Conservation (phyloP, 2,113 vertebrate species). For the Puffinus mauretanicus region DNA sequence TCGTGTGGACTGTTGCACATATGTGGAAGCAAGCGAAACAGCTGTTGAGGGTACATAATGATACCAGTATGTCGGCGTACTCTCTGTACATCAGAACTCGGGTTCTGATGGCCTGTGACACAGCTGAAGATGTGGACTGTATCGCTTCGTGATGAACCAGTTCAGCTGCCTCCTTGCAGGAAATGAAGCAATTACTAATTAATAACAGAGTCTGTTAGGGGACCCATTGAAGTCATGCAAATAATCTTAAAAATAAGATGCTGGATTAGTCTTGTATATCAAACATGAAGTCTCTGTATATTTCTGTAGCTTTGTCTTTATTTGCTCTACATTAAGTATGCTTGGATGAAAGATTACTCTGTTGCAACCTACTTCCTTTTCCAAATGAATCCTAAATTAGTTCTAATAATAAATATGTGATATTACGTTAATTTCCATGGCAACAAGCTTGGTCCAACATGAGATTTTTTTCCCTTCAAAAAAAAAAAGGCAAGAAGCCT, state of each 20-base stretch:
- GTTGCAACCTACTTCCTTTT: neutral
- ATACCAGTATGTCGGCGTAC: accelerated
- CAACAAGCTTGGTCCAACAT: conserved; percentile 4
- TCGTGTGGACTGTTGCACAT: neutral
- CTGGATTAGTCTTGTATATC: neutral
- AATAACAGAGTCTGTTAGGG: neutral
- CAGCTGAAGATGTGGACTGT: neutral
- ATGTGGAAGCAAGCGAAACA: neutral
- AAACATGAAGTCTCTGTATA: neutral
- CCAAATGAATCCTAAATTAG: conserved; percentile 39
- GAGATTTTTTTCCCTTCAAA: neutral
- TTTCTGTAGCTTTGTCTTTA: conserved; percentile 17
- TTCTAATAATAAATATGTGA: conserved; percentile 49
- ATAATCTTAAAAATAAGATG: neutral
- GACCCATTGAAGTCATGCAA: neutral
- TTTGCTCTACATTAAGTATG: conserved; percentile 15
- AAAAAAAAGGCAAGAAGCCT: neutral
- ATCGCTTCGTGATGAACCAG: neutral
- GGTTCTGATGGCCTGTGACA: neutral
- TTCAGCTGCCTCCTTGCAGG: neutral
- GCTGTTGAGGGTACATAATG: neutral
- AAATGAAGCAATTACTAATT: neutral
- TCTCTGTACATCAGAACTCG: too few species aligned
- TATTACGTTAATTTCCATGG: conserved; percentile 15
- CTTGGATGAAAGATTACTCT: conserved; percentile 5